A percentile compares a stretch with the other conserved stretches of the same genome.
These are phyloP conservation scores for Hippocampus guttulatus DNA, from an alignment of 2,113 vertebrate genomes.

Conservation along the genomic window DNA sequence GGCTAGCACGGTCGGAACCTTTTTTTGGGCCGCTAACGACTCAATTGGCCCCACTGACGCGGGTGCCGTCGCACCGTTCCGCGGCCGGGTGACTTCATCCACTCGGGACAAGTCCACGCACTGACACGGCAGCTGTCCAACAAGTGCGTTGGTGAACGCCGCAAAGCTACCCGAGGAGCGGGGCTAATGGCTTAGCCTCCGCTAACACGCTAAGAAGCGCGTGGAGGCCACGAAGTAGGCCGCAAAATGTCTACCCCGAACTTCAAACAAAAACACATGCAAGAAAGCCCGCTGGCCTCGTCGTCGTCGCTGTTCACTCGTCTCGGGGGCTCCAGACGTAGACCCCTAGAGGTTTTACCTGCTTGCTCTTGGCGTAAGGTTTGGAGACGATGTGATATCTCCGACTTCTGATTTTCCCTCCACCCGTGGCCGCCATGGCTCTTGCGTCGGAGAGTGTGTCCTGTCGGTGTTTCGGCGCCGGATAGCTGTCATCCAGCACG, in stretches of 20 bases:
- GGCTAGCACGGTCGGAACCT: slow-evolving; percentile 27
- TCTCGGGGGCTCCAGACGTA: neutral
- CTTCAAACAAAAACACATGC: slow-evolving; percentile 59
- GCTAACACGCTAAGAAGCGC: slow-evolving; percentile 55
- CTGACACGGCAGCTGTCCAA: slow-evolving; percentile 43
- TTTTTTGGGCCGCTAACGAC: slow-evolving; percentile 17
- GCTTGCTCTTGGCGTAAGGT: slow-evolving; percentile 80
- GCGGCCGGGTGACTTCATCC: neutral
- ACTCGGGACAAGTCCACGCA: neutral
- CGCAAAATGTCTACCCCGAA: slow-evolving; percentile 59
- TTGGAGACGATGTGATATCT: slow-evolving; percentile 80
- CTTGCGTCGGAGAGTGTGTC: slow-evolving; percentile 64
- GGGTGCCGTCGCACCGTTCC: neutral
- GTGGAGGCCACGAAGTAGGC: slow-evolving; percentile 73
- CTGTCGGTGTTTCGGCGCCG: slow-evolving; percentile 69
- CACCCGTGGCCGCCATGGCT: slow-evolving; percentile 79
- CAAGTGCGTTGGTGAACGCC: slow-evolving; percentile 17
- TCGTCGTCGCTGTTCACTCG: neutral
- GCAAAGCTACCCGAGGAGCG: slow-evolving; percentile 15
- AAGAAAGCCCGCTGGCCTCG: slow-evolving; percentile 9
- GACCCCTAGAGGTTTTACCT: slow-evolving; percentile 67
- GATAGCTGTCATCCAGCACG: slow-evolving; percentile 72
- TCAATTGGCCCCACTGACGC: neutral
- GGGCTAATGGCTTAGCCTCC: slow-evolving; percentile 4
- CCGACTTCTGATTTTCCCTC: slow-evolving; percentile 85